Conservation (phyloP, 2,888 invertebrate genomes). For the Eutolmus rufibarbis region DNA sequence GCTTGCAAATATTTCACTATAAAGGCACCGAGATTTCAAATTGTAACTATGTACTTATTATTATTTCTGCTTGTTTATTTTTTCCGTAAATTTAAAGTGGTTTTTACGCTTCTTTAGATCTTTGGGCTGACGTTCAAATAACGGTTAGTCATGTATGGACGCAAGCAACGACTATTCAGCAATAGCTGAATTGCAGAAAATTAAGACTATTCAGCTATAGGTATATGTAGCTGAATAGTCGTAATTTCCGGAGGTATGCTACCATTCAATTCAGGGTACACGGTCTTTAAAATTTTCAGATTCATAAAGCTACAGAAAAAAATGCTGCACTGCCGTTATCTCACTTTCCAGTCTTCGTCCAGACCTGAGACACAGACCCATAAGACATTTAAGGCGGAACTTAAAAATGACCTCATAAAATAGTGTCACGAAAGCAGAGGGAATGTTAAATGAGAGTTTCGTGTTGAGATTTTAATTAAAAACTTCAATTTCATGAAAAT, state of each 20-base stretch:
- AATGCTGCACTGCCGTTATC: not conserved
- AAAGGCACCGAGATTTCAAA: not conserved
- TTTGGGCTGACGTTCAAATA: no score
- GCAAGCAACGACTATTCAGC: not conserved
- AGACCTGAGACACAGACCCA: not conserved
- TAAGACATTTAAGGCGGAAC: not conserved
- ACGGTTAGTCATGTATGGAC: no score
- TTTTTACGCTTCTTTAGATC: no score
- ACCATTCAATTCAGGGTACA: not conserved
- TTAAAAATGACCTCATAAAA: not conserved
- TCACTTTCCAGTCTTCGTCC: not conserved
- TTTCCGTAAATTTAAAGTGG: not conserved
- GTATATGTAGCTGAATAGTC: not conserved
- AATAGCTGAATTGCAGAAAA: not conserved
- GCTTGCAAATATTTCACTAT: not conserved
- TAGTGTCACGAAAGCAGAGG: not conserved
- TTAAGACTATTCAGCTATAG: not conserved
- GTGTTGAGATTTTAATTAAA: constrained; percentile 20
- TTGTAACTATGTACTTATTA: no score
- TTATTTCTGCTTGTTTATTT: not conserved
- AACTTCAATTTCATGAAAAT: constrained; percentile 5
- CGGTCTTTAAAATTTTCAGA: not conserved
- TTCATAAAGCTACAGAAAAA: not conserved
- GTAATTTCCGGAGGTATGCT: not conserved
- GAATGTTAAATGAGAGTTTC: not conserved